Conservation (phyloP, 2,797 vertebrate genomes). For the Cephalopachus bancanus region DNA sequence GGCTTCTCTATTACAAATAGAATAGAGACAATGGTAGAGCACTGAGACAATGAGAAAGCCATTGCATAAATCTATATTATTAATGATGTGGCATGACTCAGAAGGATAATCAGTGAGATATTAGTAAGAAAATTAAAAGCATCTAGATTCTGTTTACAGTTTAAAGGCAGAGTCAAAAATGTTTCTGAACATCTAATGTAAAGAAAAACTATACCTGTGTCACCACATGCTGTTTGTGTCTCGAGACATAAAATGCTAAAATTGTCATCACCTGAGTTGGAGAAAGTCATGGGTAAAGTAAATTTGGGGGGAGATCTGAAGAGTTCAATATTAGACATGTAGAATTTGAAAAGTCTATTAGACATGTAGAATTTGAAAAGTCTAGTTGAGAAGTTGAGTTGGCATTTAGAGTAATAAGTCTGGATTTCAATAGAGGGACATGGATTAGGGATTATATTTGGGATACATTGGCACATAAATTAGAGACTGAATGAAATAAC, state of each 20-base stretch:
- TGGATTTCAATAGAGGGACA: not conserved
- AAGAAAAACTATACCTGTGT: not conserved
- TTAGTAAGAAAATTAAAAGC: not conserved
- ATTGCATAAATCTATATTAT: not conserved
- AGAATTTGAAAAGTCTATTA: not conserved
- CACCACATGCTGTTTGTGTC: not conserved
- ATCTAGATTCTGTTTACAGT: not conserved
- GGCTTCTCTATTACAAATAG: not conserved
- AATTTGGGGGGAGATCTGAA: not conserved
- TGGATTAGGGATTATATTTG: not conserved
- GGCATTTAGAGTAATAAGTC: not conserved
- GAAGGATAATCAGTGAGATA: not conserved
- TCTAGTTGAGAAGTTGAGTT: not conserved
- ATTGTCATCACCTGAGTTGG: not conserved
- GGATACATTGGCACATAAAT: not conserved
- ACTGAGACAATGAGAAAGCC: not conserved
- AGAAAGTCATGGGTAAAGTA: not conserved
- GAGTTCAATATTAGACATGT: not conserved
- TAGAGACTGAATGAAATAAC: not conserved
- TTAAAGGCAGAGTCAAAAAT: not conserved
- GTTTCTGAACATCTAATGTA: not conserved
- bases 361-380: not conserved
- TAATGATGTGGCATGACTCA: not conserved
- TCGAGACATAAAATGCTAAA: not conserved
- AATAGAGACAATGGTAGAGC: not conserved